Percentiles rank a stretch among this genome's conserved stretches.
Evolutionary conservation across 1,140 invertebrate species (phyloP).

Genomic region (Drosophila equinoxialis): DNA sequence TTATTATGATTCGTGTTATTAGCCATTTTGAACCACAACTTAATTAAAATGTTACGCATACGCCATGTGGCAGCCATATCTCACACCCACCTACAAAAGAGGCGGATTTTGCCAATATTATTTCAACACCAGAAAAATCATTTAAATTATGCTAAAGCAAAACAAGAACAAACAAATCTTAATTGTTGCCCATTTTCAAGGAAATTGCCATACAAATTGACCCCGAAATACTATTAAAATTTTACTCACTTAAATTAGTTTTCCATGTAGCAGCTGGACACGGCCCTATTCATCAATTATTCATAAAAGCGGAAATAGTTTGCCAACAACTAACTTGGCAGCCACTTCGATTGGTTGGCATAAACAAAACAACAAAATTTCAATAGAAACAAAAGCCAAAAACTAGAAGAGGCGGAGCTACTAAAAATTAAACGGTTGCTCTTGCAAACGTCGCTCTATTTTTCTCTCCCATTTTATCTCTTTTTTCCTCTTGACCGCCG

Average conservation of each 20-base stretch:
- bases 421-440: slow-evolving; percentile 9
- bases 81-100: background rate
- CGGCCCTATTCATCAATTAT: slow-evolving; percentile 21
- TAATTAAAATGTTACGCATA: slow-evolving; percentile 72
- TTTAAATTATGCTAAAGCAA: background rate
- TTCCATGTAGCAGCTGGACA: background rate
- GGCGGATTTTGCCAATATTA: slow-evolving; percentile 9
- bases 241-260: background rate
- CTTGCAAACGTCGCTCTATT: slow-evolving; percentile 14
- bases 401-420: slow-evolving; percentile 34
- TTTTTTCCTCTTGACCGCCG: background rate
- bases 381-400: slow-evolving; percentile 12
- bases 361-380: slow-evolving; percentile 19
- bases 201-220: slow-evolving; percentile 9
- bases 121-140: slow-evolving; percentile 15
- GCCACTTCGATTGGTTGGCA: slow-evolving; percentile 39
- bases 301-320: slow-evolving; percentile 46
- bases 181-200: slow-evolving; percentile 21
- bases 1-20: slow-evolving; percentile 23
- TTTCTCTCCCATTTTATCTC: slow-evolving; percentile 24
- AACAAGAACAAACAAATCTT: slow-evolving; percentile 4
- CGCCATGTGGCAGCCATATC: slow-evolving; percentile 34
- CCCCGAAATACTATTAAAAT: background rate
- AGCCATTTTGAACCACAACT: slow-evolving; percentile 54
- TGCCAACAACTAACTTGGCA: slow-evolving; percentile 5